Conservation (phyloP, 2,888 invertebrate species). For the Gymnocheta viridis region DNA sequence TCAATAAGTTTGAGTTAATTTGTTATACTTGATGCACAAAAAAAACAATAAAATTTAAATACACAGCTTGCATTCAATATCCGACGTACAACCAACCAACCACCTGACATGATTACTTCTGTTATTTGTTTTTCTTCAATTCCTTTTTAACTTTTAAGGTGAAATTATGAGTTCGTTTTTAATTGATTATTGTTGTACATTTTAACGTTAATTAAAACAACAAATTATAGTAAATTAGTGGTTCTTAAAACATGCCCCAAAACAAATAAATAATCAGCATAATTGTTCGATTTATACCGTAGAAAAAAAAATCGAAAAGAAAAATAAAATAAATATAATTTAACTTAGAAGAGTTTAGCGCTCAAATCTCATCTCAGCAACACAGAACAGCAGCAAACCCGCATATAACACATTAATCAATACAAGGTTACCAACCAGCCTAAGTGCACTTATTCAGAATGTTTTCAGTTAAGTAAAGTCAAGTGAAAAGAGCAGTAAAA, state of each 20-base stretch:
- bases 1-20: too few species aligned
- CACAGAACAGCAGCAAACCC: not conserved
- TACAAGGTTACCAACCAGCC: slow-evolving; percentile 62
- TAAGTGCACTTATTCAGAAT: slow-evolving; percentile 50
- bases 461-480: slow-evolving; percentile 42
- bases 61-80: not conserved
- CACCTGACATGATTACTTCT: slow-evolving; percentile 34
- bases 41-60: not conserved
- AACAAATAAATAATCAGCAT: slow-evolving; percentile 45
- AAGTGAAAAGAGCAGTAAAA: slow-evolving; percentile 42
- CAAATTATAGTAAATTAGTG: slow-evolving; percentile 49
- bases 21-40: too few species aligned
- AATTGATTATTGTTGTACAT: slow-evolving; percentile 40
- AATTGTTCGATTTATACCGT: slow-evolving; percentile 17
- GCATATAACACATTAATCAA: slow-evolving; percentile 43
- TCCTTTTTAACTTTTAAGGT: slow-evolving; percentile 33
- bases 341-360: slow-evolving; percentile 31
- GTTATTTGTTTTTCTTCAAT: slow-evolving; percentile 11
- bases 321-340: not conserved
- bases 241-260: slow-evolving; percentile 44
- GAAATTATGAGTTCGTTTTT: slow-evolving; percentile 43
- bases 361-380: not conserved
- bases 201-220: slow-evolving; percentile 57
- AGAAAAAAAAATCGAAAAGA: too few species aligned
- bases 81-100: not conserved